Evolutionary conservation across 1,140 invertebrate species (phyloP).

Genomic region (Drosophila pandora): DNA sequence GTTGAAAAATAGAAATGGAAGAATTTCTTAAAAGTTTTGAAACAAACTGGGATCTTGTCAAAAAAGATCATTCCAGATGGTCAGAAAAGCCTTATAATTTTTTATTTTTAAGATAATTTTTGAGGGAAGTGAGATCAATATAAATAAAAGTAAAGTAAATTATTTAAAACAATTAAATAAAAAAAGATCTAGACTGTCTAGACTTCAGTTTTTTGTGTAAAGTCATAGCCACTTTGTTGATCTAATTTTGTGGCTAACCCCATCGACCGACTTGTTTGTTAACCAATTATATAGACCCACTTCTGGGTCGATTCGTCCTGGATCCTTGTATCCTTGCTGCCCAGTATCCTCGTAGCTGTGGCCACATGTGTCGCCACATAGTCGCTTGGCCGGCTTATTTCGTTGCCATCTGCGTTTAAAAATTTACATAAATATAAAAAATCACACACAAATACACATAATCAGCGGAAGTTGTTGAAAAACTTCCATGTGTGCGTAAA

Average conservation of each 20-base stretch:
- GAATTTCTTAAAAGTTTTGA: background rate
- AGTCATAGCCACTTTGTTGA: background rate
- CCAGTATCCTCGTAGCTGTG: constrained; percentile 46
- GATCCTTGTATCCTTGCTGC: background rate
- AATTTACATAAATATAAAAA: constrained; percentile 59
- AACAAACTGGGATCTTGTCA: too few relatives aligned
- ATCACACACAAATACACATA: constrained; percentile 7
- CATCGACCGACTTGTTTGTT: constrained; percentile 35
- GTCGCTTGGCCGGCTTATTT: constrained; percentile 63
- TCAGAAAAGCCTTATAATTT: too few relatives aligned
- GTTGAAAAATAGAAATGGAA: background rate
- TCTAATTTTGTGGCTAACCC: constrained; percentile 28
- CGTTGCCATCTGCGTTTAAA: constrained; percentile 37
- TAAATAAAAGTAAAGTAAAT: too few relatives aligned
- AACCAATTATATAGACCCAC: constrained; percentile 53
- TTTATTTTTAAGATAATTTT: too few relatives aligned
- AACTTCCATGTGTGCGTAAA: constrained; percentile 34
- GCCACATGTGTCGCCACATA: constrained; percentile 77
- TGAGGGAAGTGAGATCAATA: too few relatives aligned
- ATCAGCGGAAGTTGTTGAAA: constrained; percentile 71
- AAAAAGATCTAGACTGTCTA: too few relatives aligned
- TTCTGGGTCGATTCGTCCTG: constrained; percentile 25
- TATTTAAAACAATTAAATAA: too few relatives aligned
- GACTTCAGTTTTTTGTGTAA: too few relatives aligned
- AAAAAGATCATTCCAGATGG: too few relatives aligned